phyloP scores from a whole-genome alignment of 2,113 vertebrate species.

The Carassius gibelio region DNA sequence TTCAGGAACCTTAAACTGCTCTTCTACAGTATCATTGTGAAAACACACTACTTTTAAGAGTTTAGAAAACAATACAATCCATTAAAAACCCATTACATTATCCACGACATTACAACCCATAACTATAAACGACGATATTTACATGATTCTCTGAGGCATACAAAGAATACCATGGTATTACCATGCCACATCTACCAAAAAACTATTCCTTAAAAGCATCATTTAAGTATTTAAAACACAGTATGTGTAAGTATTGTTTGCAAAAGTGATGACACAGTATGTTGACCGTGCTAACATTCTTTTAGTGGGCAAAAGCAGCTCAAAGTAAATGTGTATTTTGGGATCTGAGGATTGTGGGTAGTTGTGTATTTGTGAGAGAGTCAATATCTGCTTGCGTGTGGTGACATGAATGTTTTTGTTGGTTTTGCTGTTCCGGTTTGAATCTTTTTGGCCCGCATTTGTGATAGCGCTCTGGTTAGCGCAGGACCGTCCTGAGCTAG shows the following conservation, averaged over 20 bases:
- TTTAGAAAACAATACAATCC: background rate
- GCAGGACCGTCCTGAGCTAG: slow-evolving; percentile 66
- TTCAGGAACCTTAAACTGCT: no score
- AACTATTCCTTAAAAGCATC: background rate
- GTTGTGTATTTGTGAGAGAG: background rate
- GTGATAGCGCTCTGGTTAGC: slow-evolving; percentile 49
- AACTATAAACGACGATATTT: background rate
- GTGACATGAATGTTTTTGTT: slow-evolving; percentile 47
- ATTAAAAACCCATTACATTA: no score
- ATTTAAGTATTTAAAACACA: background rate
- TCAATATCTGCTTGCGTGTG: slow-evolving; percentile 6
- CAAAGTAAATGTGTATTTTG: background rate
- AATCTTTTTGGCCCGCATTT: slow-evolving; percentile 1
- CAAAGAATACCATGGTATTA: background rate
- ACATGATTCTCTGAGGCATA: background rate
- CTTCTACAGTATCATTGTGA: no score
- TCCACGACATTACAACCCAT: background rate
- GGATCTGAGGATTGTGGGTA: background rate
- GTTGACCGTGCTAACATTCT: slow-evolving; percentile 14
- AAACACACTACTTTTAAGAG: no score
- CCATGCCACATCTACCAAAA: background rate
- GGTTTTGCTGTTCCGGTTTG: slow-evolving; percentile 12
- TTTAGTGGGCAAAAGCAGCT: background rate
- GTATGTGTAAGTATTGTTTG: background rate
- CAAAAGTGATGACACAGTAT: background rate